Conservation (phyloP, 2,113 vertebrate species). For the Dromas ardeola region DNA sequence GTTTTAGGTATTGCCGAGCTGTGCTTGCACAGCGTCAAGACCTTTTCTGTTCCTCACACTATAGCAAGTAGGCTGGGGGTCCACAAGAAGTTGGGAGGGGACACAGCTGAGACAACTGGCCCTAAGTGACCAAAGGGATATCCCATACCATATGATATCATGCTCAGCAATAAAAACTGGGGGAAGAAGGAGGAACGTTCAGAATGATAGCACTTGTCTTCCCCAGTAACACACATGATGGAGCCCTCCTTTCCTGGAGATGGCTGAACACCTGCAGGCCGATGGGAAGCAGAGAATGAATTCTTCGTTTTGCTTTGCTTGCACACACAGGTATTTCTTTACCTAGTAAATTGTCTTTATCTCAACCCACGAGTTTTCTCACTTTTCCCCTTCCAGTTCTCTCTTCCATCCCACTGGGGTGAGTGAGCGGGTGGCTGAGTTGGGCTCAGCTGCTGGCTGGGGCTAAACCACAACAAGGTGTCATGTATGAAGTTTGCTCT, state of each 20-base stretch:
- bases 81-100: not conserved
- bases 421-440: fast-evolving
- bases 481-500: not conserved
- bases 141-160: fast-evolving
- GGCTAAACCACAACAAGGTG: not conserved
- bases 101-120: not conserved
- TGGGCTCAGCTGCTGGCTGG: not conserved
- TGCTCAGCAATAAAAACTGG: not conserved
- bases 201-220: not conserved
- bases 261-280: not conserved
- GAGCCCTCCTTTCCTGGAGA: not conserved
- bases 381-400: not conserved
- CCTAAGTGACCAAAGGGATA: not conserved
- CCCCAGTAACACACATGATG: fast-evolving
- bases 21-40: not conserved
- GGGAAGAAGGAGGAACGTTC: not conserved
- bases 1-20: not conserved
- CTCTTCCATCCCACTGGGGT: not conserved
- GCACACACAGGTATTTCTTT: fast-evolving
- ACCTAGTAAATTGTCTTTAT: not conserved
- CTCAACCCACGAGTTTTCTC: not conserved
- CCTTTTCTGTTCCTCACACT: not conserved
- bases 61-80: not conserved
- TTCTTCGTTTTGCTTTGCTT: not conserved
- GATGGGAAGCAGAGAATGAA: not conserved